These are phyloP conservation scores for Macrosiphum euphorbiae DNA, from an alignment of 2,888 invertebrate genomes.

Conservation along the genomic window DNA sequence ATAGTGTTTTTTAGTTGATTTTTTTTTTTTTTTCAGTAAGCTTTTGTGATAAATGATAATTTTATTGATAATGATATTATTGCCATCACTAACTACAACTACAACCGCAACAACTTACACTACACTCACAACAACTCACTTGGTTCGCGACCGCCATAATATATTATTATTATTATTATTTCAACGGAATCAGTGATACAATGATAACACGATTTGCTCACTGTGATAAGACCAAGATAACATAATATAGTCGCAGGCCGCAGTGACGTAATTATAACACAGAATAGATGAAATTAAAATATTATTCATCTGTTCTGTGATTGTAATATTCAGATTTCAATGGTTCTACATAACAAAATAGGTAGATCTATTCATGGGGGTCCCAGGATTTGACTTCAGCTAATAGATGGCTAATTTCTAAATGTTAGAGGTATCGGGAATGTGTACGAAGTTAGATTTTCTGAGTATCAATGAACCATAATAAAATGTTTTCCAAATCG, in stretches of 20 bases:
- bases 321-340: neutral
- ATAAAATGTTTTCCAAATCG: neutral
- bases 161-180: neutral
- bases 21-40: neutral
- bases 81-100: neutral
- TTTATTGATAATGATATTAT: neutral
- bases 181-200: neutral
- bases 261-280: neutral
- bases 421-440: too few relatives aligned
- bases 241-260: neutral
- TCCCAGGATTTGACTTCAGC: too few relatives aligned
- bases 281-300: too few relatives aligned
- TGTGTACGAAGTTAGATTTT: too few relatives aligned
- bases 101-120: too few relatives aligned
- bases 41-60: neutral
- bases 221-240: neutral
- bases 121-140: too few relatives aligned
- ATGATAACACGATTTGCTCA: neutral
- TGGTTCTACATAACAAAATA: neutral
- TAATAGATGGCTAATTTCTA: too few relatives aligned
- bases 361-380: too few relatives aligned
- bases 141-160: too few relatives aligned
- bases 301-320: too few relatives aligned
- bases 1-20: neutral
- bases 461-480: too few relatives aligned